A percentile compares a stretch with the other conserved stretches of the same genome.
Conservation (phyloP, 2,888 invertebrate species). For the Phaonia tiefii region DNA sequence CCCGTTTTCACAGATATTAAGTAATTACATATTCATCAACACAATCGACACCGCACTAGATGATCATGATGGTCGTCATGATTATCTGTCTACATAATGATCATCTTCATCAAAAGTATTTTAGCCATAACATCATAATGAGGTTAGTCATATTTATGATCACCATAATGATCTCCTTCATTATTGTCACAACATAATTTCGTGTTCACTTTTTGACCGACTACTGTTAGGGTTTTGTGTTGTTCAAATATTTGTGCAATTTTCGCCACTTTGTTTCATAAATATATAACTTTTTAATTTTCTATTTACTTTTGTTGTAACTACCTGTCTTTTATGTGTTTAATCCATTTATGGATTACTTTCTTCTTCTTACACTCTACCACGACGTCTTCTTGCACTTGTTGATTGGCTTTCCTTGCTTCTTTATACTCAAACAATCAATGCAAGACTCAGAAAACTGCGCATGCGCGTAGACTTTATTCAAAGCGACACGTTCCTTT, state of each 20-base stretch:
- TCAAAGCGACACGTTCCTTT: slow-evolving; percentile 46
- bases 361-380: slow-evolving; percentile 38
- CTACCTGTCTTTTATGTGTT: slow-evolving; percentile 39
- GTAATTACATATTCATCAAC: slow-evolving; percentile 43
- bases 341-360: slow-evolving; percentile 48
- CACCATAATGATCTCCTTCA: neutral
- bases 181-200: neutral
- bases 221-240: too few species aligned
- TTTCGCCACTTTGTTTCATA: neutral
- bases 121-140: too few species aligned
- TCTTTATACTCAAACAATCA: neutral
- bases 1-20: slow-evolving; percentile 30
- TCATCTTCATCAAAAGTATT: neutral
- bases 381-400: neutral
- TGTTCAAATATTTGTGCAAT: neutral
- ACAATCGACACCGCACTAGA: neutral
- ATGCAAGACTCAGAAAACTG: neutral
- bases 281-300: slow-evolving; percentile 4
- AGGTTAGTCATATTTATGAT: neutral
- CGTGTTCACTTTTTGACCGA: neutral
- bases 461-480: neutral
- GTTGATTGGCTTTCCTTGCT: slow-evolving; percentile 3
- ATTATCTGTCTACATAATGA: slow-evolving; percentile 6
- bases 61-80: slow-evolving; percentile 12
- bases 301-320: slow-evolving; percentile 20